Percentiles rank a stretch among this genome's conserved stretches.
Conservation (phyloP, 2,797 vertebrate species). For the Rhadinocentrus ornatus region DNA sequence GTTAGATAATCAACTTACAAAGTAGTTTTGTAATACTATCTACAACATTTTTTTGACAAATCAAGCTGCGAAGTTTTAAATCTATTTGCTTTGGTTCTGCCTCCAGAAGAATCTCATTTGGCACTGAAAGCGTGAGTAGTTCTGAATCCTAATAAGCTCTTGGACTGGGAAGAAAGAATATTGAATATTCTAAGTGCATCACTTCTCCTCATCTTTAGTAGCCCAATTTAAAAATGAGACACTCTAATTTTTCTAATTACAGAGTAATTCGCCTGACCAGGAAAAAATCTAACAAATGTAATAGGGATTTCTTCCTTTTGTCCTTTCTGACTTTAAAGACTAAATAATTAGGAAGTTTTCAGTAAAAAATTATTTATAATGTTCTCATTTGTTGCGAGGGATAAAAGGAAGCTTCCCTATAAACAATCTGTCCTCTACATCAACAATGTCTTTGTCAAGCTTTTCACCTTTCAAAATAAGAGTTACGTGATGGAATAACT, state of each 20-base stretch:
- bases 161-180: constrained; percentile 15
- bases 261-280: no score
- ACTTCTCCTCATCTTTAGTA: background rate
- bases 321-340: background rate
- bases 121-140: constrained; percentile 34
- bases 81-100: constrained; percentile 11
- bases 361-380: no score
- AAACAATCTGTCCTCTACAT: no score
- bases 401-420: no score
- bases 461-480: no score
- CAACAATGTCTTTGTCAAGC: no score
- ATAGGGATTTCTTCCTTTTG: no score
- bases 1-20: constrained; percentile 33
- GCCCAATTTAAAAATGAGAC: background rate
- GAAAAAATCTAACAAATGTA: no score
- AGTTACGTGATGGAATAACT: no score
- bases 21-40: constrained; percentile 5
- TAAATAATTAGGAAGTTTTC: no score
- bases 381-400: no score
- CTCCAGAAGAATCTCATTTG: constrained; percentile 57
- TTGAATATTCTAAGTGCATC: background rate
- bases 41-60: constrained; percentile 11
- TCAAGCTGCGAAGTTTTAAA: constrained; percentile 34
- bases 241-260: background rate
- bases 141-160: constrained; percentile 35